Percentiles rank a stretch among this genome's conserved stretches.
These are phyloP conservation scores for Puma concolor DNA, from an alignment of 2,113 vertebrate genomes.

Conservation along the genomic window DNA sequence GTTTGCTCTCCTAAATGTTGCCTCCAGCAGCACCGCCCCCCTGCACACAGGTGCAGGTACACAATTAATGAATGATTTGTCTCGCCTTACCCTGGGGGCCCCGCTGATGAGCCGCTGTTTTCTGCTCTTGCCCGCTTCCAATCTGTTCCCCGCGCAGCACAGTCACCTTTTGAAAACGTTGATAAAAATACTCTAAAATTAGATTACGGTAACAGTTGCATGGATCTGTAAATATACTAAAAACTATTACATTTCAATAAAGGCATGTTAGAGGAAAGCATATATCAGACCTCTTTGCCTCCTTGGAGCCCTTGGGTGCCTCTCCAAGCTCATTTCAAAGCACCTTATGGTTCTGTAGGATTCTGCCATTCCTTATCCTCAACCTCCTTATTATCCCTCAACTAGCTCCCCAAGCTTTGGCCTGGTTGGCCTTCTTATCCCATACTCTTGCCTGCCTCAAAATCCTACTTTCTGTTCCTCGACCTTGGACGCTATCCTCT, in stretches of 20 bases:
- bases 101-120: background rate
- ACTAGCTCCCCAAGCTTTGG: rapidly evolving
- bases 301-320: background rate
- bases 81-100: background rate
- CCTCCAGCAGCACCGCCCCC: background rate
- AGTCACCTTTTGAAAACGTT: background rate
- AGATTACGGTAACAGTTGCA: background rate
- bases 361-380: background rate
- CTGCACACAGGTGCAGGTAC: background rate
- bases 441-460: rapidly evolving
- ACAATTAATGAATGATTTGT: background rate
- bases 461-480: rapidly evolving
- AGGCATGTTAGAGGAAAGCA: background rate
- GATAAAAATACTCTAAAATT: background rate
- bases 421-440: background rate
- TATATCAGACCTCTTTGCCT: background rate
- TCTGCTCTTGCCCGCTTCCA: background rate
- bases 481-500: rapidly evolving
- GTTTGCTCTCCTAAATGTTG: background rate
- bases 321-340: background rate
- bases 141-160: background rate
- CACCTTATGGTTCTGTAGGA: too few relatives aligned
- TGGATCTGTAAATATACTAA: background rate
- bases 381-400: rapidly evolving
- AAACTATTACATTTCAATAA: background rate